phyloP scores from a whole-genome alignment of 2,113 vertebrate genomes.

The Cyanistes caeruleus region DNA sequence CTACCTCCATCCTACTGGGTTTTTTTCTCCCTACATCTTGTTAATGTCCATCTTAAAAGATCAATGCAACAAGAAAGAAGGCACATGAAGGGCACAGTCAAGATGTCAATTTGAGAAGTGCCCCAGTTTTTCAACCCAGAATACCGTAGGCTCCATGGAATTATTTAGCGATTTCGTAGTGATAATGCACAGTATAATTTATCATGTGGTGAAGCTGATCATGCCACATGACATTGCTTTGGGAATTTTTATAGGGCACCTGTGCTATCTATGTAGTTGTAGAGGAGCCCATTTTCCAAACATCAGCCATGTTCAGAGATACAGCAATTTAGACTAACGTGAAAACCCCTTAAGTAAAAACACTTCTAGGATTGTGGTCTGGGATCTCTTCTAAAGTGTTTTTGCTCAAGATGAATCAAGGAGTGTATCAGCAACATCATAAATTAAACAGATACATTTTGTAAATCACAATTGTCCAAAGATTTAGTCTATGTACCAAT shows the following conservation, averaged over 20 bases:
- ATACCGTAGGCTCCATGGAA: neutral
- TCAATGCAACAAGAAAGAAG: neutral
- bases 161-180: rapidly evolving
- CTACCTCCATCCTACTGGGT: rapidly evolving
- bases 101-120: neutral
- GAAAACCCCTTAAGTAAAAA: neutral
- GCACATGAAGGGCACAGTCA: rapidly evolving
- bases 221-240: neutral
- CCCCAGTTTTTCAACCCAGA: neutral
- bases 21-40: neutral
- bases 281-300: neutral
- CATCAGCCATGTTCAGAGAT: neutral
- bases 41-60: neutral
- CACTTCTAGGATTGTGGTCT: neutral
- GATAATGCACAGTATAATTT: neutral
- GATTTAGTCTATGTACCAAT: neutral
- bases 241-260: neutral
- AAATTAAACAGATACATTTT: neutral
- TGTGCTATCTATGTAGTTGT: neutral
- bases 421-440: neutral
- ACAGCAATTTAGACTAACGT: neutral
- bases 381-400: neutral
- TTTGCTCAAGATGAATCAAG: neutral
- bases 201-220: neutral
- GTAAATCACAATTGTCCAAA: neutral